These are phyloP conservation scores for Mixornis gularis DNA, from an alignment of 2,113 vertebrate genomes.

Conservation along the genomic window DNA sequence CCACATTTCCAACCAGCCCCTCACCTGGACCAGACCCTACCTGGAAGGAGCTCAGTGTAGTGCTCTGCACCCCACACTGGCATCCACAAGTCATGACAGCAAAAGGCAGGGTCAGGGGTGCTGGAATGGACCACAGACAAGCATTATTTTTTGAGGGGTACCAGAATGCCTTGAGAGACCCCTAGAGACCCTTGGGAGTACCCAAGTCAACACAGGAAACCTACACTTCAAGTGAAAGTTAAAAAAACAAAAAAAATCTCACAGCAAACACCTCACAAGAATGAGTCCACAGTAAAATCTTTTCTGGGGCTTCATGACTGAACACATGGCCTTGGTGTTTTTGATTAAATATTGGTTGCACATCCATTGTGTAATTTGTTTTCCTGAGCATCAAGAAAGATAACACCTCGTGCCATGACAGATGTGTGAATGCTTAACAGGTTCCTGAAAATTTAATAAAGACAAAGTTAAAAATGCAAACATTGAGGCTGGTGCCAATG, in stretches of 20 bases:
- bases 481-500: neutral
- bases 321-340: neutral
- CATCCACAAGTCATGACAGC: neutral
- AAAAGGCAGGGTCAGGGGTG: neutral
- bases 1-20: neutral
- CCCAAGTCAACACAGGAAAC: neutral
- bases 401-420: neutral
- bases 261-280: neutral
- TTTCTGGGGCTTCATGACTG: neutral
- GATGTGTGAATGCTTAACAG: constrained; percentile 3
- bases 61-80: fast-evolving
- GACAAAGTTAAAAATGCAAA: constrained; percentile 41
- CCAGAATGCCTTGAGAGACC: neutral
- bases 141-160: neutral
- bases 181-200: neutral
- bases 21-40: neutral
- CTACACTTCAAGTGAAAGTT: neutral
- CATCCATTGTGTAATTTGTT: neutral
- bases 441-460: constrained; percentile 41
- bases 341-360: neutral
- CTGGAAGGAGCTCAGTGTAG: neutral
- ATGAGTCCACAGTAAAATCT: neutral
- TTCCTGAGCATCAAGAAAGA: neutral
- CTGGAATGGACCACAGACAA: neutral
- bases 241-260: neutral